Conservation (phyloP, 2,113 vertebrate genomes). For the Cephalopholis sonnerati region DNA sequence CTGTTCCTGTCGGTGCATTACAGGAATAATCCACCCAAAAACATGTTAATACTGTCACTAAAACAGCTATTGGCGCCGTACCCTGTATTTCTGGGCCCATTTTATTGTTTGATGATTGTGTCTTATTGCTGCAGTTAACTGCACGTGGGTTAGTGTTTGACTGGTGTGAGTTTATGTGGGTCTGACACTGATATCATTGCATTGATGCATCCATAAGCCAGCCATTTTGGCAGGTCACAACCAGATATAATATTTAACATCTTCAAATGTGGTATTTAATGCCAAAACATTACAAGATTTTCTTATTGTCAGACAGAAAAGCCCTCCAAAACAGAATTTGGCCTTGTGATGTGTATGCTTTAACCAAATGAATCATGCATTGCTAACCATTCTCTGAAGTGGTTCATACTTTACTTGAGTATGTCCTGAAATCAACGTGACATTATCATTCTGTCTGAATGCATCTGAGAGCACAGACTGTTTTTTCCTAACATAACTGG, state of each 20-base stretch:
- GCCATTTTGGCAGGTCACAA: neutral
- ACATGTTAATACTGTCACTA: slow-evolving; percentile 25
- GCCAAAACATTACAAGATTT: neutral
- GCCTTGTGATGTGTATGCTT: neutral
- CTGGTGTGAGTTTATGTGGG: neutral
- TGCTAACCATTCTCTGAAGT: neutral
- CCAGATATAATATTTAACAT: neutral
- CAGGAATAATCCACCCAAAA: slow-evolving; percentile 45
- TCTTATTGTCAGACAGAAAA: neutral
- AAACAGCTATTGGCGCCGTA: slow-evolving; percentile 18
- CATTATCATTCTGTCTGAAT: neutral
- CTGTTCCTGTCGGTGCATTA: slow-evolving; percentile 40
- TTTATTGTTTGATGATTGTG: slow-evolving; percentile 10
- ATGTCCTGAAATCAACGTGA: neutral
- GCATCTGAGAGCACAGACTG: neutral
- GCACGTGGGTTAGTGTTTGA: neutral
- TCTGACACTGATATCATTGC: neutral
- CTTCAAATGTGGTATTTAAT: neutral
- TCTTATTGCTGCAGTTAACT: neutral
- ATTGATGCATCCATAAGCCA: neutral
- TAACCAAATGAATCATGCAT: neutral
- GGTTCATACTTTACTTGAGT: neutral
- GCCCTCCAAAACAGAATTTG: neutral
- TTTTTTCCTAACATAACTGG: neutral
- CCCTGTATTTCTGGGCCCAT: neutral